These are phyloP conservation scores for Panagrolaimus sp. DNA, from an alignment of 1,140 invertebrate genomes.

Conservation along the genomic window DNA sequence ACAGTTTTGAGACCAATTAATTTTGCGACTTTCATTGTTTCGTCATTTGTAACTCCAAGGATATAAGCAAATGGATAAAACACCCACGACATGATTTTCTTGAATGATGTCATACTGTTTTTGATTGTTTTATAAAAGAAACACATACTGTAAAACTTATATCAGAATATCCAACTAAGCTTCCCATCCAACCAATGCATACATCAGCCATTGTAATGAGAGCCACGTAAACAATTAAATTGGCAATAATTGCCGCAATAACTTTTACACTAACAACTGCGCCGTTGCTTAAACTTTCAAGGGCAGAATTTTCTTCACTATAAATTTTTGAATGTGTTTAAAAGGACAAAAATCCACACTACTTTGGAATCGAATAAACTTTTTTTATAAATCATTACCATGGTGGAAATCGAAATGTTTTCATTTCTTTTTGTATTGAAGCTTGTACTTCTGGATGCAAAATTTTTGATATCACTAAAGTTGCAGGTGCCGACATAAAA, in stretches of 20 bases:
- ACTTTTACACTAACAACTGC: slow-evolving; percentile 30
- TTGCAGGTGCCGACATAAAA: slow-evolving; percentile 7
- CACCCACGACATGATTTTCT: slow-evolving; percentile 33
- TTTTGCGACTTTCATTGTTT: slow-evolving; percentile 56
- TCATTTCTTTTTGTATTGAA: slow-evolving; percentile 23
- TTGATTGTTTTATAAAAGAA: too few species aligned
- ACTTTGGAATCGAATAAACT: too few species aligned
- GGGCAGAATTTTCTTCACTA: slow-evolving; percentile 27
- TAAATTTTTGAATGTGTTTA: not conserved
- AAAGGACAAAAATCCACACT: too few species aligned
- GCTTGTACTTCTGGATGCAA: not conserved
- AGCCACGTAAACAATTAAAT: slow-evolving; percentile 46
- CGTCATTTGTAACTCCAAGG: slow-evolving; percentile 53
- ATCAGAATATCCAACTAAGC: slow-evolving; percentile 32
- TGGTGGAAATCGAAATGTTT: slow-evolving; percentile 12
- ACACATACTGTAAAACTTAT: slow-evolving; percentile 36
- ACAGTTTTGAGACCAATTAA: slow-evolving; percentile 59
- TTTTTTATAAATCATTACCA: not conserved
- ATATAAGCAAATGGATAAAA: slow-evolving; percentile 58
- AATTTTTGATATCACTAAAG: slow-evolving; percentile 1
- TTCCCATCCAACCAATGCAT: slow-evolving; percentile 36
- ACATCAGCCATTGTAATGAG: slow-evolving; percentile 33
- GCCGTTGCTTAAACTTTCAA: slow-evolving; percentile 35
- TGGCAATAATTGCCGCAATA: slow-evolving; percentile 38
- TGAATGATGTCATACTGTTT: too few species aligned